Evolutionary conservation across 2,797 vertebrate genomes (phyloP), one percentile per base, ranked within the genome.

Genomic region (Lepidocolaptes lacrymiger): DNA sequence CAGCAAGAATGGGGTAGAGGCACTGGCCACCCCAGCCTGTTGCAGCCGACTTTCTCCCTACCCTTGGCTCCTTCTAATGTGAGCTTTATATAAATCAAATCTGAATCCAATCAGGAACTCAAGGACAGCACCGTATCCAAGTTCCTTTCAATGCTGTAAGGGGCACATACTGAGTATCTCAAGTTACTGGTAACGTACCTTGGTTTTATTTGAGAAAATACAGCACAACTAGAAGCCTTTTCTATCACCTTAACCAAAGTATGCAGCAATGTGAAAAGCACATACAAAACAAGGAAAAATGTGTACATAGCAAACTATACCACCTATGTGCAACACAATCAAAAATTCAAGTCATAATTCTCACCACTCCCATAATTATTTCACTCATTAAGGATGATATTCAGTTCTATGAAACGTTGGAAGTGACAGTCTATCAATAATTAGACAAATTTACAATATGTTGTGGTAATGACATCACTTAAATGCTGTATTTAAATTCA

Each of bases 281-380:
- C 97, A 98, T 98, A 98, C 96, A 97, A 98, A 98, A 97, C 91
- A 98, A 97, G 91, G 94, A 96, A 96, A 98, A 92, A 91, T 85
- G 90, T 98, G 98, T 97, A 98, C 98, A 98, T 97, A 98, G 98
- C 98, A 96, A 97, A 98, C 98, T 97, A 98, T 98, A 98, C 98
- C 95, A 97, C 97, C 98, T 98, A 98, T 98, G 98, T 98, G 98
- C 98, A 98, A 98, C 98, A 98, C 98, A 98, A 98, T 98, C 97
- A 97, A 96, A 98, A 97, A 97, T 99, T 99, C 99, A 99, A 99
- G 99, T 99, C 98, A 98, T 98, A 96, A 97, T 98, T 98, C 97
- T 98, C 96, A 97, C 98, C 98, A 98, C 97, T 96, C 97, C 97
- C 98, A 2, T 97, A 94, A 97, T 98, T 98, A 97, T 97, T 98